Conservation (phyloP, 1,140 invertebrate genomes). For the Drosophila baimaii region DNA sequence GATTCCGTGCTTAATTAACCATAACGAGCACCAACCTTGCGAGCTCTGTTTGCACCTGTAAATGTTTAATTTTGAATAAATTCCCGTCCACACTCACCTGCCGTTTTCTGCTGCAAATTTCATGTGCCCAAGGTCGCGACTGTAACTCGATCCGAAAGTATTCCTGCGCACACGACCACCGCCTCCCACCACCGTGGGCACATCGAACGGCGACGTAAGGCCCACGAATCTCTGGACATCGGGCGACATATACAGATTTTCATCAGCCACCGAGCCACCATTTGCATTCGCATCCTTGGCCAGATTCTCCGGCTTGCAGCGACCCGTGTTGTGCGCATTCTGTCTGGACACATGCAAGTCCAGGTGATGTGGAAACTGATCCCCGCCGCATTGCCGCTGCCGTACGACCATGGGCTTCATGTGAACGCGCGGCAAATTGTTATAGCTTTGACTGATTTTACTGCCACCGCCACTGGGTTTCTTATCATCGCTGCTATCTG, state of each 20-base stretch:
- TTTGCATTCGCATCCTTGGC: constrained; percentile 10
- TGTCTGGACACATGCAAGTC: constrained; percentile 40
- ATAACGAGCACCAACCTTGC: too few relatives aligned
- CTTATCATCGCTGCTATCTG: constrained; percentile 10
- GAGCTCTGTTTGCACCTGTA: too few relatives aligned
- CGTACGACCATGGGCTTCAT: constrained; percentile 42
- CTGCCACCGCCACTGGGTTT: constrained; percentile 26
- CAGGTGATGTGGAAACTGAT: constrained; percentile 39
- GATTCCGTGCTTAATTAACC: too few relatives aligned
- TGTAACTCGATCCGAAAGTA: constrained; percentile 59
- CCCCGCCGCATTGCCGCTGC: constrained; percentile 25
- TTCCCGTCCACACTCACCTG: constrained; percentile 20
- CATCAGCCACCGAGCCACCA: constrained; percentile 29
- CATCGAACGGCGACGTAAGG: constrained; percentile 33
- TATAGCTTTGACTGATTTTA: constrained; percentile 64
- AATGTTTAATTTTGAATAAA: too few relatives aligned
- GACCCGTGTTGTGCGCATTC: constrained; percentile 11
- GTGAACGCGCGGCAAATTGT: constrained; percentile 71
- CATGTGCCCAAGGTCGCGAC: constrained; percentile 45
- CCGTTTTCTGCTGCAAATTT: constrained; percentile 50
- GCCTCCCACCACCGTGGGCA: constrained; percentile 7
- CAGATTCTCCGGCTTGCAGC: constrained; percentile 14
- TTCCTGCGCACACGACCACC: constrained; percentile 52
- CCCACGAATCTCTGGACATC: constrained; percentile 44
- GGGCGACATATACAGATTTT: constrained; percentile 26